Evolutionary conservation across 1,140 invertebrate genomes (phyloP), one percentile per base, ranked within the genome.

Genomic region (Epicauta chinensis): DNA sequence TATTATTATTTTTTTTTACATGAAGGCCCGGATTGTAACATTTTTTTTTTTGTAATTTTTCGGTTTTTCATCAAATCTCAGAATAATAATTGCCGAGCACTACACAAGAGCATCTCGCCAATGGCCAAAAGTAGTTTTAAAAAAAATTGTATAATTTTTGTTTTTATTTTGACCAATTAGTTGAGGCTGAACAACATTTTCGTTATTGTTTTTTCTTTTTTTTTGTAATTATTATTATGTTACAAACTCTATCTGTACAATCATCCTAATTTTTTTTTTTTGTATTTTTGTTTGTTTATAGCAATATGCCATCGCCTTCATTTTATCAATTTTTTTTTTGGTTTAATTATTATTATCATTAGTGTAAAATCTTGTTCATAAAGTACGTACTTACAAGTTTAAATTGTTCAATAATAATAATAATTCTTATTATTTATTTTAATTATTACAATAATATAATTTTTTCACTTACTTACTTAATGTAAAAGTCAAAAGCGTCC

Each of bases 181-280:
- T 69, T 71, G 71, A 68, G 69, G 44, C 55, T 51, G 45, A 62
- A 65, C 62, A 68, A 68, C 66, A 65, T 66, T 60, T 34, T 34
- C 12, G 3, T 34, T 34, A 34, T 34, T 34, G 3, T 11, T 34
- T 7, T 34, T 23, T 23, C 7, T 23, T 23, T 23, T 23, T 23
- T 23, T 23, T 23, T 23, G 23, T 23, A 23, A 23, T 59, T 67
- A 61, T 61, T 62, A 54, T 62, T 69, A 69, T 69, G 59, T 69
- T 71, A 71, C 67, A 72, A 70, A 70, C 67, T 70, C 64, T 71
- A 70, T 71, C 71, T 74, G 71, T 74, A 73, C 72, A 72, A 65
- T 70, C 69, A 62, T 66, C 56, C 61, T 68, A 65, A 62, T 54
- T 59, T n/a, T 34, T 30, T 30, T 30, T 30, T 34, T 34, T 23